Base-by-base conservation (phyloP, 92 coral and sea anemone genomes). In the Epizoanthus scotinus region DNA sequence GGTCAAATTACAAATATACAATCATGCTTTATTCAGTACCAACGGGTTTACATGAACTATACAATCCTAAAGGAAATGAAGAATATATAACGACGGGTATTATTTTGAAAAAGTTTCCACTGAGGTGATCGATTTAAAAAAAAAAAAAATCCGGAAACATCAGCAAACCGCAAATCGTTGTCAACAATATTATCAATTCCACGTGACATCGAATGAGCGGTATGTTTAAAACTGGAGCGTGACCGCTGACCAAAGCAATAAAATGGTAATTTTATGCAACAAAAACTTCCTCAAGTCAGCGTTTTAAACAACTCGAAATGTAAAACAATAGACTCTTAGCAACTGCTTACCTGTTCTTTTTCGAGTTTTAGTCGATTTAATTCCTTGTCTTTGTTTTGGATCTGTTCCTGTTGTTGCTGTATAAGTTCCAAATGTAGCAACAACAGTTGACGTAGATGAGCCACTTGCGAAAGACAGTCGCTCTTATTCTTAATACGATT, bases 171-270 rank as follows among this genome's bases (percentile, higher is more conserved):
- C 24, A 6, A 73, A 71, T 78, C 71, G 73, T 69, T 77, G 81
- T 71, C 54, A 28, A 25, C 64, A 34, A 87, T 61, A 44, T 85
- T 71, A 70, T 26, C 19, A 24, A 85, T 81, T 80, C 89, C 89
- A 81, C 81, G 89, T 86, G 89, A 86, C 68, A 38, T 25, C 67
- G 66, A 66, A 63, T 20, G 49, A 71, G 98, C 93, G 95, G 91
- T 93, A 89, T 93, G 98, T 89, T 91, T 91, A 89, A 91, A 89
- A 82, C 84, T 22, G 68, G 74, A 63, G 78, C 79, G 40, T 10
- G 75, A 87, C 98, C 99, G 99, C 99, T 95, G 99, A 93, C 99
- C 94, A 77, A 19, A 78, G 79, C 77, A 86, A 91, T 85, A 83
- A 85, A 88, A 61, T 73, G 52, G 66, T 58, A 61, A 83, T 36